Conservation (phyloP, 2,797 vertebrate species). For the Melopsittacus undulatus region DNA sequence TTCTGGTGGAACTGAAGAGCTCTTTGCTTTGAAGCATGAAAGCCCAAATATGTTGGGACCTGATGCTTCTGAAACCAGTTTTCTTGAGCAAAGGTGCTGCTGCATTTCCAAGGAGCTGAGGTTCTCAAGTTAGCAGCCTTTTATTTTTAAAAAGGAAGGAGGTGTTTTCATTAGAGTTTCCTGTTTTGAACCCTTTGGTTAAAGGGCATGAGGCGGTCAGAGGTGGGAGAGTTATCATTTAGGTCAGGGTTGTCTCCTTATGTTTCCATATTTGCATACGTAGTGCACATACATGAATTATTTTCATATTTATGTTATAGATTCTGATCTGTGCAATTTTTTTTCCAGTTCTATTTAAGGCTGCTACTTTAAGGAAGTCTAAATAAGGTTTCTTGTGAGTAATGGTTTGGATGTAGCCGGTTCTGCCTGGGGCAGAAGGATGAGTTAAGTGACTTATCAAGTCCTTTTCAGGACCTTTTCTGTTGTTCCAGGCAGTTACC, state of each 20-base stretch:
- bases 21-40: not conserved
- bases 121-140: not conserved
- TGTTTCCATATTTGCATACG: not conserved
- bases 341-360: not conserved
- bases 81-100: not conserved
- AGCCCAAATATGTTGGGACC: not conserved
- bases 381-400: constrained; percentile 23
- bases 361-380: not conserved
- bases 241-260: not conserved
- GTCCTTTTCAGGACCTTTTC: not conserved
- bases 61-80: not conserved
- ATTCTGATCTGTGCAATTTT: not conserved
- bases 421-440: constrained; percentile 6
- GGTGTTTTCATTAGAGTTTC: constrained; percentile 37
- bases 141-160: constrained; percentile 47
- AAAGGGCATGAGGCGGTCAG: not conserved
- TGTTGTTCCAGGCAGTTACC: not conserved
- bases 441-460: not conserved
- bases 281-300: not conserved
- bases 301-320: not conserved
- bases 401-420: constrained; percentile 12
- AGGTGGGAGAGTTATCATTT: not conserved
- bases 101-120: not conserved
- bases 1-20: not conserved
- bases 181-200: constrained; percentile 40